A percentile compares a stretch with the other conserved stretches of the same genome.
These are phyloP conservation scores for Brachionus koreanus DNA, from an alignment of 1,140 invertebrate species.

Conservation along the genomic window DNA sequence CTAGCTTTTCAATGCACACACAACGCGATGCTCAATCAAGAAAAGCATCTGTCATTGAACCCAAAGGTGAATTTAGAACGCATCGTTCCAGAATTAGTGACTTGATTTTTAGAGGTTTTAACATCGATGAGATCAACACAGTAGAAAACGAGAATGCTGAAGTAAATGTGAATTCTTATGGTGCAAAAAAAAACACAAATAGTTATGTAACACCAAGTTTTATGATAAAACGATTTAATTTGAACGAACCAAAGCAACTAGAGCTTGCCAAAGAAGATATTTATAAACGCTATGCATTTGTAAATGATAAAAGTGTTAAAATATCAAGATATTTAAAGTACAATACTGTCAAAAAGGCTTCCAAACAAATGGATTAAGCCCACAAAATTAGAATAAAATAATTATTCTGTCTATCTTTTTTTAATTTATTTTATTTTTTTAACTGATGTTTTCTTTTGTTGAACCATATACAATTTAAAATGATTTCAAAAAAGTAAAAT, in stretches of 20 bases:
- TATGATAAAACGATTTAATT: background rate
- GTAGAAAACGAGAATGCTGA: background rate
- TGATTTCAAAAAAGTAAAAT: background rate
- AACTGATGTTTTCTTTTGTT: background rate
- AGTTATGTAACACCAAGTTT: conserved; percentile 19
- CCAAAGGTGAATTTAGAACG: background rate
- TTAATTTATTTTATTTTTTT: background rate
- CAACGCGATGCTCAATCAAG: background rate
- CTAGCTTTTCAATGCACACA: background rate
- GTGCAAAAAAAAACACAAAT: background rate
- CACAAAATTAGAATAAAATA: background rate
- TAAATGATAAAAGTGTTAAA: background rate
- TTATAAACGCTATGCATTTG: background rate
- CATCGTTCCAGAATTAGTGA: background rate
- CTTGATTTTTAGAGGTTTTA: background rate
- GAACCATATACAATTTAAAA: background rate
- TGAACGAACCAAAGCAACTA: conserved; percentile 4
- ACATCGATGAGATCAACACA: background rate
- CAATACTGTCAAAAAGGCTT: background rate
- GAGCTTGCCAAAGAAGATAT: background rate
- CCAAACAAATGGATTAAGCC: background rate
- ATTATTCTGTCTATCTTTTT: background rate
- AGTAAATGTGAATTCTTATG: background rate
- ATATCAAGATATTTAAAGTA: background rate
- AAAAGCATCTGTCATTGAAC: background rate